A percentile compares a stretch with the other conserved stretches of the same genome.
phyloP scores from a whole-genome alignment of 2,113 vertebrate species.

The Brachypodius melanocephalos region DNA sequence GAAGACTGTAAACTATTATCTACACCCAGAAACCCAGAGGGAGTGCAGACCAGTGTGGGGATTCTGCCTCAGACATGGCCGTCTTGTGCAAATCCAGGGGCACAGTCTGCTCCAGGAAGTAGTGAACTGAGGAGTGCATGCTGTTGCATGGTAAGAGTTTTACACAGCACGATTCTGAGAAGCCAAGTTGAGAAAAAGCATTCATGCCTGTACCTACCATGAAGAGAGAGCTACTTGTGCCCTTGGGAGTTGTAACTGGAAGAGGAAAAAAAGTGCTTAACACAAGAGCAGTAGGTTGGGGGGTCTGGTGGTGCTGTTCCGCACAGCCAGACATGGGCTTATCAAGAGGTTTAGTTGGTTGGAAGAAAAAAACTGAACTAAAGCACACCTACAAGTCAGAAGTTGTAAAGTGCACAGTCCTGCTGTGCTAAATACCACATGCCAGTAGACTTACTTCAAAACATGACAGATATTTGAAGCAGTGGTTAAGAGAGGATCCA shows the following conservation, averaged over 20 bases:
- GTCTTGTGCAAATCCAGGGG: neutral
- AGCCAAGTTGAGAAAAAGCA: neutral
- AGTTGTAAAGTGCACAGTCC: neutral
- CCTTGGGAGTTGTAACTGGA: accelerated
- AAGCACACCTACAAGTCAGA: neutral
- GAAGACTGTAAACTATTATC: neutral
- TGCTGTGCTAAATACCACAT: neutral
- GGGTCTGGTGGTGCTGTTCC: neutral
- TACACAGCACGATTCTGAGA: neutral
- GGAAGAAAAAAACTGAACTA: neutral
- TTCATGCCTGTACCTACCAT: neutral
- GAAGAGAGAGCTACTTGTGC: neutral
- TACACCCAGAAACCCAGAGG: neutral
- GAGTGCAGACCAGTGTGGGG: neutral
- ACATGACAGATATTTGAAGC: neutral
- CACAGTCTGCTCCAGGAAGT: neutral
- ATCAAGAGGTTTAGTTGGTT: neutral
- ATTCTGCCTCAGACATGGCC: neutral
- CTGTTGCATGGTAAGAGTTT: neutral
- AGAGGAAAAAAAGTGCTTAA: neutral
- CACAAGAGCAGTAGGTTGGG: neutral
- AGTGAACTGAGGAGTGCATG: accelerated
- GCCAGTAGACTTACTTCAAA: neutral
- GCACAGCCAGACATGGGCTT: neutral
- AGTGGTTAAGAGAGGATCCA: neutral